A percentile compares a stretch with the other conserved stretches of the same genome.
Conservation (phyloP, 2,797 vertebrate genomes). For the Paguma larvata region DNA sequence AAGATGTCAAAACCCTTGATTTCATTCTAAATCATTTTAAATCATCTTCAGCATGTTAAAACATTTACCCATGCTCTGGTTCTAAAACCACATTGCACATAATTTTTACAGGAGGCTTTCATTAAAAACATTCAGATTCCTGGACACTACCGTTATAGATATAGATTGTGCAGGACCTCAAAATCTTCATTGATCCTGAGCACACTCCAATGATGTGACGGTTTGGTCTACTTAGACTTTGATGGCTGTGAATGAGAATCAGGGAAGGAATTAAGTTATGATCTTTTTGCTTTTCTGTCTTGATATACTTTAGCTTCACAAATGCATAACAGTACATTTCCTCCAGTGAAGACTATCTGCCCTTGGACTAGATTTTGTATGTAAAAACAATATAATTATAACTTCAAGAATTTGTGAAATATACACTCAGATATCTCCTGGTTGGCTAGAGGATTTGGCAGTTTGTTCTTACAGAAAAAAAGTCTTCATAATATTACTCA, state of each 20-base stretch:
- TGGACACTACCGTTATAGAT: background rate
- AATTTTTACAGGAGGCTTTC: background rate
- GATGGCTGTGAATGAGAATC: background rate
- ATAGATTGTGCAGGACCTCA: background rate
- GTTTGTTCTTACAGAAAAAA: background rate
- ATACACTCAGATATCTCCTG: background rate
- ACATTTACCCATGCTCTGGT: background rate
- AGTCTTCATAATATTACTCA: background rate
- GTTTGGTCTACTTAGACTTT: background rate
- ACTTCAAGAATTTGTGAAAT: background rate
- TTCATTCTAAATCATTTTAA: background rate
- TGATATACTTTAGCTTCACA: background rate
- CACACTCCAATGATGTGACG: background rate
- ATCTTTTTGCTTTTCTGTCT: background rate
- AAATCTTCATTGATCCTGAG: background rate
- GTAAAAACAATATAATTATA: background rate
- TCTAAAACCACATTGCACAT: background rate
- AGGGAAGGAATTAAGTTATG: background rate
- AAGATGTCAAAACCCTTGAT: background rate
- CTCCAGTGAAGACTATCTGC: background rate
- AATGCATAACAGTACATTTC: background rate
- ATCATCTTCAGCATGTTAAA: background rate
- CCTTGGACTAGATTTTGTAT: background rate
- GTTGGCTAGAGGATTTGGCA: background rate
- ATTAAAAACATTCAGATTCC: background rate